These are phyloP conservation scores for Poecilus cupreus DNA, from an alignment of 2,888 invertebrate species.

Conservation along the genomic window DNA sequence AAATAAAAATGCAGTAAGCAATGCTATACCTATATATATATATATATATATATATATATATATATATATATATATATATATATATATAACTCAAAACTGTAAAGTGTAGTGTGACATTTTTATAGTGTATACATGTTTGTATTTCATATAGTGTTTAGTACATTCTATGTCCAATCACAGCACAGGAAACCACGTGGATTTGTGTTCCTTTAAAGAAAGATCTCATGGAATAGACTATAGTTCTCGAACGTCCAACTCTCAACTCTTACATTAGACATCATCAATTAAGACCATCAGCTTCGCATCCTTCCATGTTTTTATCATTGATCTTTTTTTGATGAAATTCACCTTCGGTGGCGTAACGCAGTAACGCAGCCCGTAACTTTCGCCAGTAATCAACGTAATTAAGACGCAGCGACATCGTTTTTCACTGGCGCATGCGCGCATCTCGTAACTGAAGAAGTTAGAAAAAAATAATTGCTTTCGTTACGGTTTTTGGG, in stretches of 20 bases:
- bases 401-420: slow-evolving; percentile 23
- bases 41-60: too few species aligned
- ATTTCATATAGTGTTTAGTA: too few species aligned
- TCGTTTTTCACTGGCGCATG: slow-evolving; percentile 15
- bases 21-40: too few species aligned
- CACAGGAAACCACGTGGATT: too few species aligned
- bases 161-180: too few species aligned
- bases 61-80: too few species aligned
- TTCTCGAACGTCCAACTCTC: not conserved
- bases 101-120: too few species aligned
- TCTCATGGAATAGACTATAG: too few species aligned
- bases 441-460: not conserved
- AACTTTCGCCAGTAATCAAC: slow-evolving; percentile 30
- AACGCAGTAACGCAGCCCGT: not conserved
- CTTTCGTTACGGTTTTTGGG: slow-evolving; percentile 18
- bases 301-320: slow-evolving; percentile 20
- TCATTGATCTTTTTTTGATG: slow-evolving; percentile 22
- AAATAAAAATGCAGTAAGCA: too few species aligned
- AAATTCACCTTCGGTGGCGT: slow-evolving; percentile 26
- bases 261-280: not conserved
- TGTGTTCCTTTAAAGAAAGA: too few species aligned
- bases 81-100: too few species aligned
- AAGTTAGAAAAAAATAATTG: not conserved
- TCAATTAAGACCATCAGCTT: slow-evolving; percentile 23
- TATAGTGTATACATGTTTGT: too few species aligned